Percentiles rank a stretch among this genome's conserved stretches.
Evolutionary conservation across 2,113 vertebrate species (phyloP).

Genomic region (Ophthalmolycus amberensis): DNA sequence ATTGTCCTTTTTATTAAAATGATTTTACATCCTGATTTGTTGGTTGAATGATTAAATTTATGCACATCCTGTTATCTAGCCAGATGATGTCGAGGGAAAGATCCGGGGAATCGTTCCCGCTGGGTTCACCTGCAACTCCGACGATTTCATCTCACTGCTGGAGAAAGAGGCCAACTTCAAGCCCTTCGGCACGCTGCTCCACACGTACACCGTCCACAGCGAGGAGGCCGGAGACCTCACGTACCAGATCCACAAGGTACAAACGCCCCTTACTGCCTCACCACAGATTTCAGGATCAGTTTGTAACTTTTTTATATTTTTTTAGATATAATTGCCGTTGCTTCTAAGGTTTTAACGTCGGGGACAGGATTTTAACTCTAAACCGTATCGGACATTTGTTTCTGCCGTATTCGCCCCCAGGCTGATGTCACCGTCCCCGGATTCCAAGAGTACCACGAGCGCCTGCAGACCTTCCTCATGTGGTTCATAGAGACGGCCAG

Average conservation of each 20-base stretch:
- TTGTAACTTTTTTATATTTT: neutral
- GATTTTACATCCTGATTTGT: neutral
- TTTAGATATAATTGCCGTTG: neutral
- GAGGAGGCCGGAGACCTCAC: slow-evolving; percentile 92
- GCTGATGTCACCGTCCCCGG: slow-evolving; percentile 93
- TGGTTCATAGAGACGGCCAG: slow-evolving; percentile 99
- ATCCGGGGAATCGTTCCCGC: slow-evolving; percentile 93
- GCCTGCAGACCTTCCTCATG: slow-evolving; percentile 99
- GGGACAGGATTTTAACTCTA: neutral
- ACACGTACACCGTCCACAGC: slow-evolving; percentile 91
- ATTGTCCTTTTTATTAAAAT: neutral
- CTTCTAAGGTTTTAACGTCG: neutral
- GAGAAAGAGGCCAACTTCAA: slow-evolving; percentile 97
- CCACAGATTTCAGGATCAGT: neutral
- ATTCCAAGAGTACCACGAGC: slow-evolving; percentile 97
- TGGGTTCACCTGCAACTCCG: slow-evolving; percentile 92
- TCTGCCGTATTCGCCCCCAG: slow-evolving; percentile 74
- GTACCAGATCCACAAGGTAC: slow-evolving; percentile 95
- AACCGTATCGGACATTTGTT: neutral
- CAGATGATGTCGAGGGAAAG: slow-evolving; percentile 95
- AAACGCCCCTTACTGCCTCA: slow-evolving; percentile 3
- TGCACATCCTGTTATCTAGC: slow-evolving; percentile 74
- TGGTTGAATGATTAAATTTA: neutral
- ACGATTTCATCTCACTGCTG: slow-evolving; percentile 93
- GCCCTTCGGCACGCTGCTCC: slow-evolving; percentile 92